A percentile compares a stretch with the other conserved stretches of the same genome.
Conservation (phyloP, 2,888 invertebrate species). For the Stenodema calcarata region DNA sequence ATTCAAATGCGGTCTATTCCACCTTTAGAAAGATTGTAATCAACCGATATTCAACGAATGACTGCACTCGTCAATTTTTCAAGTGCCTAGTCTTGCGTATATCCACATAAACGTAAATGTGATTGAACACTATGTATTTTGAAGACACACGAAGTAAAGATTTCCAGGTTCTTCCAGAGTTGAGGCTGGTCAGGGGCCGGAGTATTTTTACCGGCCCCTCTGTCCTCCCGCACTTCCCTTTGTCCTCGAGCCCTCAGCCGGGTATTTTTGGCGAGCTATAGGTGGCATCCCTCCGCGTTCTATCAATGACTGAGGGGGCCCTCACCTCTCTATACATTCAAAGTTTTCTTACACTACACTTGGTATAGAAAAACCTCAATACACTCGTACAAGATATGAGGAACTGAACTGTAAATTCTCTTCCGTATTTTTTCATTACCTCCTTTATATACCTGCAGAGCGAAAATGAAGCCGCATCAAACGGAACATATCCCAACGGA, state of each 20-base stretch:
- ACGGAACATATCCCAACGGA: too few relatives aligned
- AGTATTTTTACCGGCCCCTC: slow-evolving; percentile 6
- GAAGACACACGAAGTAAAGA: not conserved
- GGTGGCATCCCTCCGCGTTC: not conserved
- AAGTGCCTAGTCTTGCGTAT: too few relatives aligned
- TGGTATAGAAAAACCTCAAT: too few relatives aligned
- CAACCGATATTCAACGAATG: too few relatives aligned
- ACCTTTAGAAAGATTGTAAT: too few relatives aligned
- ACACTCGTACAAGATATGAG: too few relatives aligned
- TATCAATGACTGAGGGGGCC: slow-evolving; percentile 1
- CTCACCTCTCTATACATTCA: not conserved
- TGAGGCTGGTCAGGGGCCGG: slow-evolving; percentile 3
- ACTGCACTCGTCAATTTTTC: too few relatives aligned
- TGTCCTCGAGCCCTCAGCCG: not conserved
- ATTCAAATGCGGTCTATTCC: too few relatives aligned
- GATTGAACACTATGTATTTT: not conserved
- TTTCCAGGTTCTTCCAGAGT: slow-evolving; percentile 5
- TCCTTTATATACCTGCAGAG: not conserved
- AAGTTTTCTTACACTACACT: not conserved
- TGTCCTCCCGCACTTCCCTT: not conserved
- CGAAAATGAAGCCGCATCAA: not conserved
- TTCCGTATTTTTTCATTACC: too few relatives aligned
- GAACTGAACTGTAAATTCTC: too few relatives aligned
- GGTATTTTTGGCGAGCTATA: not conserved
- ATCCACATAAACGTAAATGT: too few relatives aligned